phyloP scores from a whole-genome alignment of 2,113 vertebrate species.

The Brienomyrus longianalis region DNA sequence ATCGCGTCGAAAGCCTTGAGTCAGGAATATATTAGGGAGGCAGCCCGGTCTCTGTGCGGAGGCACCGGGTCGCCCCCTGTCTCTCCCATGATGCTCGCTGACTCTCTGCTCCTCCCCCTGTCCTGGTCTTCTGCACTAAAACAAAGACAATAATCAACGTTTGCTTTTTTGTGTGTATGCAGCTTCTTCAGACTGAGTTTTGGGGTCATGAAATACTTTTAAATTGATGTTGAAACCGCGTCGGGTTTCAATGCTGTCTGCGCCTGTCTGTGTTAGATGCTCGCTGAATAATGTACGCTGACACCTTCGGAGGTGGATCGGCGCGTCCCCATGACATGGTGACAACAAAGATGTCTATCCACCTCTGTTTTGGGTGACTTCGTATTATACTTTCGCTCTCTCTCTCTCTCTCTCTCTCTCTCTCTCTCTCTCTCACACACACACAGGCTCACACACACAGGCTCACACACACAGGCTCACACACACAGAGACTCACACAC shows the following conservation, averaged over 20 bases:
- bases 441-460: too few species aligned
- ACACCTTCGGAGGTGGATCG: not conserved
- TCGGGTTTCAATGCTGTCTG: not conserved
- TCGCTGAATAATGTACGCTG: not conserved
- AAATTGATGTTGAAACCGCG: not conserved
- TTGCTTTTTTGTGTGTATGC: not conserved
- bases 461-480: not conserved
- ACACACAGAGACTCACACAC: not conserved
- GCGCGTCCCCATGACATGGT: not conserved
- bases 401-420: not conserved
- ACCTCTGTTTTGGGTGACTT: not conserved
- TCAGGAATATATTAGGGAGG: conserved; percentile 29
- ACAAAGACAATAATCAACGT: not conserved
- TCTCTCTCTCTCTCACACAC: not conserved
- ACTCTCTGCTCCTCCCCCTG: not conserved
- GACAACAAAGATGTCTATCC: not conserved
- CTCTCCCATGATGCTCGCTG: not conserved
- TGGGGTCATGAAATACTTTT: not conserved
- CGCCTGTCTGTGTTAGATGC: not conserved
- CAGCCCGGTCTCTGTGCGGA: not conserved
- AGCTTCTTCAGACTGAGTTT: not conserved
- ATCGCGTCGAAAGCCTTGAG: conserved; percentile 17
- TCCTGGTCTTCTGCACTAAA: not conserved
- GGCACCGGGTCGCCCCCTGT: not conserved
- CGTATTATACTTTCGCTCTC: not conserved